phyloP scores from a whole-genome alignment of 1,140 invertebrate genomes.

The Drosophila pruinosa region DNA sequence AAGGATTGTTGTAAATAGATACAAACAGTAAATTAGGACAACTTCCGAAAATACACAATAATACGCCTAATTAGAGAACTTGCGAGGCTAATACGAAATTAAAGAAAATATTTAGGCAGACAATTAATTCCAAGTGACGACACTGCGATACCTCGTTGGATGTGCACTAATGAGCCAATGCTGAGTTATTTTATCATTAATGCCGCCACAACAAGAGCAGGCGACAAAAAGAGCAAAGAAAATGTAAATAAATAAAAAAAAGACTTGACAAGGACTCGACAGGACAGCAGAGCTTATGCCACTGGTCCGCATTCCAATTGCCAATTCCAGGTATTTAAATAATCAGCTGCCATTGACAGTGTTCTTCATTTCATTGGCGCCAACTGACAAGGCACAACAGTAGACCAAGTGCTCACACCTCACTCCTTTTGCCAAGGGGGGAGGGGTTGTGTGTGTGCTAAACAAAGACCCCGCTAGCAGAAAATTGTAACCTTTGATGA shows the following conservation, averaged over 20 bases:
- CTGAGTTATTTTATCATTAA: neutral
- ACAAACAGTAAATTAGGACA: too few relatives aligned
- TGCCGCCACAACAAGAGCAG: neutral
- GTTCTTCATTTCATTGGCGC: conserved; percentile 5
- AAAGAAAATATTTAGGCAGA: too few relatives aligned
- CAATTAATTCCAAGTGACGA: neutral
- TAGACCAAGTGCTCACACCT: neutral
- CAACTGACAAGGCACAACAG: neutral
- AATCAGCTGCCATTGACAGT: conserved; percentile 73
- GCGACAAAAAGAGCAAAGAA: neutral
- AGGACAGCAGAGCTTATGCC: conserved; percentile 19
- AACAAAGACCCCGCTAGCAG: conserved; percentile 47
- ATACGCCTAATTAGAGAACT: too few relatives aligned
- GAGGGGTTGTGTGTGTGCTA: neutral
- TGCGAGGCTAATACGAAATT: too few relatives aligned
- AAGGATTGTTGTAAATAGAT: too few relatives aligned
- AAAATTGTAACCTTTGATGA: conserved; percentile 78
- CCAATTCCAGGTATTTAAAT: conserved; percentile 53
- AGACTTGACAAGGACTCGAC: neutral
- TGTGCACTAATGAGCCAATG: neutral
- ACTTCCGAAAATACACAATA: too few relatives aligned
- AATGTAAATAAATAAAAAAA: neutral
- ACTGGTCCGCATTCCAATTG: conserved; percentile 15
- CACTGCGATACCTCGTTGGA: neutral
- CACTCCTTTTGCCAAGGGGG: neutral